Conservation (phyloP, 1,140 invertebrate genomes). For the Paraescarpia echinospica region DNA sequence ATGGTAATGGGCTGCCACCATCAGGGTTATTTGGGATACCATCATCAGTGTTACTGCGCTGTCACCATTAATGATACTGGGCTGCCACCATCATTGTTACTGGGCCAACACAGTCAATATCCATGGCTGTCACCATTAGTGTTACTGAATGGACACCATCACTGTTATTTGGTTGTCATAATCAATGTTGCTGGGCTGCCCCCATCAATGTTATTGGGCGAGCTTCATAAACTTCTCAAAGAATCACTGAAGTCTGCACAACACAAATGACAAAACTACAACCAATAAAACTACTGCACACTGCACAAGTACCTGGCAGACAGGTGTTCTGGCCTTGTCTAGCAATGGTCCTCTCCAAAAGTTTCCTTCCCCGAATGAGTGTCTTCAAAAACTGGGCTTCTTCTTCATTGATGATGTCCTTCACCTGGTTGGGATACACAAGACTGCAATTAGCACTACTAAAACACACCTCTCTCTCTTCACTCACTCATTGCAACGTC, state of each 20-base stretch:
- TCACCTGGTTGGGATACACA: conserved; percentile 48
- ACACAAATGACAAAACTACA: neutral
- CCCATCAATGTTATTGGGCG: too few relatives aligned
- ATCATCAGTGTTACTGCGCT: too few relatives aligned
- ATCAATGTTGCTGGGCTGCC: too few relatives aligned
- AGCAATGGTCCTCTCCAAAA: conserved; percentile 87
- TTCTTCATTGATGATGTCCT: conserved; percentile 96
- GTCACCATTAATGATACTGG: too few relatives aligned
- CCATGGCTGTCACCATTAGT: too few relatives aligned
- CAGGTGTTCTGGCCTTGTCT: conserved; percentile 72
- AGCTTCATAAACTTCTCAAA: too few relatives aligned
- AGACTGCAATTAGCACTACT: conserved; percentile 17
- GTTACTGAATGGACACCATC: too few relatives aligned
- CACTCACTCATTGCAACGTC: neutral
- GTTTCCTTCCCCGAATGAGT: conserved; percentile 80
- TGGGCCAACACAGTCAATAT: too few relatives aligned
- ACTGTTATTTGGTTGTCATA: too few relatives aligned
- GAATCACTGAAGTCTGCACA: neutral
- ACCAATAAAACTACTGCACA: neutral
- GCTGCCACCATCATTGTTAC: too few relatives aligned
- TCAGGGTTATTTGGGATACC: too few relatives aligned
- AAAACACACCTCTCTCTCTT: neutral
- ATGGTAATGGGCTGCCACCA: too few relatives aligned
- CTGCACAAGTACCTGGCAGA: conserved; percentile 61
- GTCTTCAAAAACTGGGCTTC: conserved; percentile 98